Evolutionary conservation across 2,113 vertebrate species (phyloP), one percentile per base, ranked within the genome.

Genomic region (Panthera uncia): DNA sequence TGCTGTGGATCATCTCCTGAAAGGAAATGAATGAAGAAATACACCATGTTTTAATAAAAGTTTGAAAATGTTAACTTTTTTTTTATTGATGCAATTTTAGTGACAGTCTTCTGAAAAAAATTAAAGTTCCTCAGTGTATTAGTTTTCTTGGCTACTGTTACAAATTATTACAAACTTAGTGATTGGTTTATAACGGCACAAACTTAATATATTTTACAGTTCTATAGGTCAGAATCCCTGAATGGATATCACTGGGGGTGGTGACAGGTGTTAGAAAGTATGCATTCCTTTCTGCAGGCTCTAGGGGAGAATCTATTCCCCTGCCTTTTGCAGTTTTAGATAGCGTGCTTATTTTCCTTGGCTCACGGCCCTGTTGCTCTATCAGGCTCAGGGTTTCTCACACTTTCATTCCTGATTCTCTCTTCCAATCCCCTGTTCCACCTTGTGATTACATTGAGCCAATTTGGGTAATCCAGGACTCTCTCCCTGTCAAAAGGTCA

Each of bases 1-100:
- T 99, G 81, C 98, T 99, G 90, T 92, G 98, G 93, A 98, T 98
- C 86, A 97, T 97, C 97, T 99, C 99, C 99, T 99, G 4, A 82
- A 98, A 98, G 94, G 41, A 95, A 55, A 92, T 18, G 33, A 81
- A 48, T 80, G 25, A 61, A 89, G 48, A 73, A n/a, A 61, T 33
- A 15, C 92, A 98, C 93, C 96, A 48, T 38, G 82, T 16, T 38
- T 92, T 98, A 92, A 69, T 31, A 87, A 57, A 97, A 94, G 84
- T 90, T 66, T 36, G 23, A 10, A 85, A 68, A 31, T 81, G 41
- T 61, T 52, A 41, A 68, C 82, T 95, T 7, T 38, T 93, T 18
- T 1, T 21, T 61, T 57, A 10, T 94, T 55, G 95, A 90, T 79
- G 33, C 5, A 95, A 69, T 83, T 90, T 97, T 18, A 27, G 19